Base-by-base conservation (phyloP, 1,140 invertebrate species). In the Lordiphosa stackelbergi region DNA sequence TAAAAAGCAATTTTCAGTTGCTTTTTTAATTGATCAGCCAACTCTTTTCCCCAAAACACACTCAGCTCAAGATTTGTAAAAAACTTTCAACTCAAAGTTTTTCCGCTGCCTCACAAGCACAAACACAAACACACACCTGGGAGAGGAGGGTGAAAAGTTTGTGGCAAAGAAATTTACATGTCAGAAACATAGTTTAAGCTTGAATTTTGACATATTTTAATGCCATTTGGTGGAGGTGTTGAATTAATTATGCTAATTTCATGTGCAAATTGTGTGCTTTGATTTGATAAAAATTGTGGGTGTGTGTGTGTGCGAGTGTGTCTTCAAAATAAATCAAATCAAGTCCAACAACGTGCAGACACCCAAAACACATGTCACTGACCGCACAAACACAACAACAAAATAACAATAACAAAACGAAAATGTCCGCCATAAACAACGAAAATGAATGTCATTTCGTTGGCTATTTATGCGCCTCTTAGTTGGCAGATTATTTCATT, bases 401-500 rank as follows among this genome's bases (percentile, higher is more conserved):
- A 53, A 42, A 48, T 19, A 19, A 48, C 24, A 54, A 55, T 45
- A 53, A 34, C 45, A 42, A 13, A 37, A 37, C 13, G 62, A 66
- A 73, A 78, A 79, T 78, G 70, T 54, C 52, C 45, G 53, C 63
- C 54, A 78, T 66, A 74, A 58, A 79, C 51, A 75, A 71, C 61
- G 70, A 63, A 81, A 64, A 71, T 71, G 53, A 71, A 79, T 79
- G 66, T 83, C 77, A 83, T 81, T 68, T 75, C 61, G 66, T 68
- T 58, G 64, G 75, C 75, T 81, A 75, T 81, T 83, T 81, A 83
- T 83, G 66, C 63, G 77, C 55, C 77, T 68, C 66, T 81, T 83
- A 81, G 77, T 83, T 83, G 71, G 58, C 75, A 83, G 77, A 64
- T 81, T 83, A 75, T 81, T 83, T 83, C 66, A 83, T 83, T 81